These are phyloP conservation scores for Eupithecia centaureata DNA, from an alignment of 2,888 invertebrate genomes.

Conservation along the genomic window DNA sequence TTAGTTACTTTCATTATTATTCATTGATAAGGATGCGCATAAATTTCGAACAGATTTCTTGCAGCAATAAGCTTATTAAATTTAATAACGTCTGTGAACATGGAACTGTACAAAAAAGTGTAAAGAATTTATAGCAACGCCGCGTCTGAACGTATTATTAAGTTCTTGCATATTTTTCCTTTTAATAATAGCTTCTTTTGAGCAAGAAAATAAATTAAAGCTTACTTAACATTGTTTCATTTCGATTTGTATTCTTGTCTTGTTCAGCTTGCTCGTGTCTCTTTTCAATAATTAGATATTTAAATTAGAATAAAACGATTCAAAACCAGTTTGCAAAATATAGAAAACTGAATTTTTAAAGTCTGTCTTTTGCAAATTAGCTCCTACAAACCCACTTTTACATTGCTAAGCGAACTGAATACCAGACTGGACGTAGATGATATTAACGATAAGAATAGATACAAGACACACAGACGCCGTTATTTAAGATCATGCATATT, in stretches of 20 bases:
- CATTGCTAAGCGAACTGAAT: not conserved
- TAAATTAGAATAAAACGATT: not conserved
- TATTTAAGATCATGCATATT: conserved; percentile 29
- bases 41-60: conserved; percentile 10
- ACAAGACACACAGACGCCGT: not conserved
- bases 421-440: not conserved
- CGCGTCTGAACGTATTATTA: conserved; percentile 1
- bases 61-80: conserved; percentile 26
- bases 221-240: not conserved
- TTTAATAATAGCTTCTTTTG: not conserved
- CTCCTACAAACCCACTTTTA: not conserved
- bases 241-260: not conserved
- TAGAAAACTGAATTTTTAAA: not conserved
- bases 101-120: conserved; percentile 21
- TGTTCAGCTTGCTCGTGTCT: not conserved
- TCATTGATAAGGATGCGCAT: not conserved
- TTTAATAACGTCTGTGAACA: conserved; percentile 20
- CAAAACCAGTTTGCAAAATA: not conserved
- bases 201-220: not conserved
- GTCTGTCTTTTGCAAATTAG: not conserved
- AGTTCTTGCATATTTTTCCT: conserved; percentile 13
- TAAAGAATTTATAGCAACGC: conserved; percentile 12
- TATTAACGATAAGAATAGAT: not conserved
- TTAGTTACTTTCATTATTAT: too few species aligned
- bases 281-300: not conserved